Evolutionary conservation across 2,113 vertebrate species (phyloP).

Genomic region (Bettongia penicillata): DNA sequence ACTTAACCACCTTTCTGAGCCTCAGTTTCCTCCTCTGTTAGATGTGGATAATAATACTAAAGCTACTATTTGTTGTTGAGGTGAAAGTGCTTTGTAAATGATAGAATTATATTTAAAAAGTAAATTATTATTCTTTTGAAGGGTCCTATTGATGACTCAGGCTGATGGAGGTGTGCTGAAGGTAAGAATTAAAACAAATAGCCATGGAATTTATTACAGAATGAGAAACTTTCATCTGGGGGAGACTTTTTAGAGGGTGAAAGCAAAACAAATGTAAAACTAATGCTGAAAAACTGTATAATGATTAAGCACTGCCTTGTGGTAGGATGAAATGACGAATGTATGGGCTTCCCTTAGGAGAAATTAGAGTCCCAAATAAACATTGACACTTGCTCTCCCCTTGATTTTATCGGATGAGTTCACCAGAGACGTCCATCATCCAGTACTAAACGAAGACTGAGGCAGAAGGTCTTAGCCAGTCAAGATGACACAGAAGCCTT

Average conservation of each 20-base stretch:
- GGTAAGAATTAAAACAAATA: conserved; percentile 35
- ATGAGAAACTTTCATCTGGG: not conserved
- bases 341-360: not conserved
- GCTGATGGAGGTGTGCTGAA: not conserved
- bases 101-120: conserved; percentile 21
- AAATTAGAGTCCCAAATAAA: not conserved
- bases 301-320: not conserved
- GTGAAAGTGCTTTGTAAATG: not conserved
- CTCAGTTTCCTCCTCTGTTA: not conserved
- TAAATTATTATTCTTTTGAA: not conserved
- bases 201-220: not conserved
- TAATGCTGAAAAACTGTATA: not conserved
- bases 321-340: not conserved
- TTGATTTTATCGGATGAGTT: not conserved
- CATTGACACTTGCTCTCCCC: not conserved
- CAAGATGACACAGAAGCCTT: not conserved
- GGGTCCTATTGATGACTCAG: conserved; percentile 7
- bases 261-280: not conserved
- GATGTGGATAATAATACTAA: not conserved
- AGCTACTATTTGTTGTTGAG: not conserved
- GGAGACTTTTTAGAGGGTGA: not conserved
- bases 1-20: not conserved
- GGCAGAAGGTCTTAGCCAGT: not conserved
- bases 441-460: no score
- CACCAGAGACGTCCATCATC: no score